Base-by-base conservation (phyloP, 2,888 invertebrate species). In the Heliothis peltigera region DNA sequence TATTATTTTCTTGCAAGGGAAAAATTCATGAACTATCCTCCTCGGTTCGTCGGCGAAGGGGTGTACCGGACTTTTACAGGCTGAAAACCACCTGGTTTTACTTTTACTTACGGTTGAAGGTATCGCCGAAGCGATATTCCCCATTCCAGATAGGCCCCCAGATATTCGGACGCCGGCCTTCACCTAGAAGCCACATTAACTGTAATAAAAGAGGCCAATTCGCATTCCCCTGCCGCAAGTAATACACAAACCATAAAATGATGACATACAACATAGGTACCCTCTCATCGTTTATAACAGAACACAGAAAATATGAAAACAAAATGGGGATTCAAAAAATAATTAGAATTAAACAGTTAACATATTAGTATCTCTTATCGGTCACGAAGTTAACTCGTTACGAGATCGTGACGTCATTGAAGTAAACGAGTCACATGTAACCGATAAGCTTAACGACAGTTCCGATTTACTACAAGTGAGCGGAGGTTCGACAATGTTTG, bases 401-500 rank as follows among this genome's bases (percentile, higher is more conserved):
- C 78, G 73, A 73, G 78, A 75, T 84, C 76, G 81, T 81, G 82
- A 82, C 79, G 79, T 83, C 83, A 81, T 75, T 72, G 71, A 77
- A 77, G 72, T 77, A 81, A 81, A 57, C 77, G 79, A 82, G 79
- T 84, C 83, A 85, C 83, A 83, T 84, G 84, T 82, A 81, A 79
- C 83, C 83, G 88, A 90, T 90, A 89, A 88, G 84, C 82, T 79
- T 88, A 89, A 87, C 84, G 86, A 86, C 88, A 86, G 83, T 88
- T 85, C 82, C 85, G 82, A 87, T 89, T 86, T 84, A 86, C 73
- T 82, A 80, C 72, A 75, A 76, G 73, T 64, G 78, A 75, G 75
- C 70, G 66, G 62, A 74, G 81, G 82, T 85, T 83, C 81, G 84
- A 84, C 81, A 84, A 84, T 86, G 81, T 73, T 73, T 71, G 60